Evolutionary conservation across 1,140 invertebrate genomes (phyloP).

Genomic region (Phymastichus coffea): DNA sequence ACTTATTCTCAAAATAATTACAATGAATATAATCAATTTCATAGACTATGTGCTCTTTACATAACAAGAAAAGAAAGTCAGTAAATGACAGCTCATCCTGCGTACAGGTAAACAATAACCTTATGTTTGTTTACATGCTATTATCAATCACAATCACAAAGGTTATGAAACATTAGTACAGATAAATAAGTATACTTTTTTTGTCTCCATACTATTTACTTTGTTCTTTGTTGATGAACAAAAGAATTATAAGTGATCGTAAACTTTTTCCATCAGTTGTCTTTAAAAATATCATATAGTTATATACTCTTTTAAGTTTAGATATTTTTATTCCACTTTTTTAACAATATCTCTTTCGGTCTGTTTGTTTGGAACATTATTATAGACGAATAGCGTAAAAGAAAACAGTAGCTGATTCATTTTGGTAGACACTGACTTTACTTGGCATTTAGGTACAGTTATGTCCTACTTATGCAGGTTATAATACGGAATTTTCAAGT

Average conservation of each 20-base stretch:
- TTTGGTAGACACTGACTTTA: slow-evolving; percentile 2
- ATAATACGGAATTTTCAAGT: slow-evolving; percentile 12
- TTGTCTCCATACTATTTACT: neutral
- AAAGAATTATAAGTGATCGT: neutral
- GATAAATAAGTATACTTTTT: slow-evolving; percentile 17
- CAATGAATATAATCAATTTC: too few species aligned
- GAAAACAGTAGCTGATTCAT: too few species aligned
- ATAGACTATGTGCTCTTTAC: too few species aligned
- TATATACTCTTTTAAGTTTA: neutral
- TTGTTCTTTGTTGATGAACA: too few species aligned
- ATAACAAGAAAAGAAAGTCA: neutral
- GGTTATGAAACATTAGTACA: slow-evolving; percentile 15
- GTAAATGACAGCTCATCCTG: slow-evolving; percentile 1
- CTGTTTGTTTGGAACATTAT: too few species aligned
- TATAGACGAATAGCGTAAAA: neutral
- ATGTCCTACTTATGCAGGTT: slow-evolving; percentile 25
- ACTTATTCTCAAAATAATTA: too few species aligned
- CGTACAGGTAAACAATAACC: slow-evolving; percentile 12
- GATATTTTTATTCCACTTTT: neutral
- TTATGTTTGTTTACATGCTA: neutral
- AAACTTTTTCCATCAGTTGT: neutral
- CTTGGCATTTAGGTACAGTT: slow-evolving; percentile 23
- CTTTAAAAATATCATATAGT: neutral
- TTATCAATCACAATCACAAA: slow-evolving; percentile 4
- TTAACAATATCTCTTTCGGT: neutral